These are phyloP conservation scores for Chesias legatella DNA, from an alignment of 2,888 invertebrate genomes.

Conservation along the genomic window DNA sequence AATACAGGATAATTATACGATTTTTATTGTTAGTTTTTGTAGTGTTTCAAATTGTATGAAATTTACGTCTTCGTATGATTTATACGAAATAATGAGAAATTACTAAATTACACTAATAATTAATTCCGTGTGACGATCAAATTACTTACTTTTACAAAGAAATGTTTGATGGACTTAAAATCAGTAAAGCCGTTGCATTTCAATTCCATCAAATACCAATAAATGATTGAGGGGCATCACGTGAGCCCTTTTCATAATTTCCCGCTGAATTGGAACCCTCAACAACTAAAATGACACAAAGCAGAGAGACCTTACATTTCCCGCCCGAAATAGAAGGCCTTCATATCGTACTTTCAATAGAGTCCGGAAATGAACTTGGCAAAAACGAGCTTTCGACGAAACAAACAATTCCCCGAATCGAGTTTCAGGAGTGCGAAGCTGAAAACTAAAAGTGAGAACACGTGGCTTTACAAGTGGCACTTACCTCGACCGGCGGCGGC, in stretches of 20 bases:
- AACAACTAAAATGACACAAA: slow-evolving; percentile 15
- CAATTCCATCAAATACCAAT: slow-evolving; percentile 4
- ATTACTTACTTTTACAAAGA: too few species aligned
- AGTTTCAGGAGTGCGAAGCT: slow-evolving; percentile 24
- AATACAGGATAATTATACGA: too few species aligned
- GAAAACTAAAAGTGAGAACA: slow-evolving; percentile 57
- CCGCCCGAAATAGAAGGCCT: slow-evolving; percentile 14
- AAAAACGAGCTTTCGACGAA: slow-evolving; percentile 24
- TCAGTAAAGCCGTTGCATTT: neutral
- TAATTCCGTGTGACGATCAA: too few species aligned
- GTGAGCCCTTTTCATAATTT: slow-evolving; percentile 7
- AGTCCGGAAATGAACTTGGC: slow-evolving; percentile 24
- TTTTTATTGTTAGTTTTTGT: too few species aligned
- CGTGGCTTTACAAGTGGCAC: slow-evolving; percentile 70
- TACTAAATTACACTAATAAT: too few species aligned
- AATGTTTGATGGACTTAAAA: too few species aligned
- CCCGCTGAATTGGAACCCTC: slow-evolving; percentile 8
- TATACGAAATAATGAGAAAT: too few species aligned
- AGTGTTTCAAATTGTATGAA: too few species aligned
- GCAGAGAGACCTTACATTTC: slow-evolving; percentile 16
- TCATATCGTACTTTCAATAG: slow-evolving; percentile 25
- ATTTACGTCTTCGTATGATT: too few species aligned
- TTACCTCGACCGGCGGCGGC: slow-evolving; percentile 70
- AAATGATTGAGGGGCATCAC: slow-evolving; percentile 11
- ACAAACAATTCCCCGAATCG: slow-evolving; percentile 24